Evolutionary conservation across 2,888 invertebrate genomes (phyloP).

Genomic region (Athalia rosae): DNA sequence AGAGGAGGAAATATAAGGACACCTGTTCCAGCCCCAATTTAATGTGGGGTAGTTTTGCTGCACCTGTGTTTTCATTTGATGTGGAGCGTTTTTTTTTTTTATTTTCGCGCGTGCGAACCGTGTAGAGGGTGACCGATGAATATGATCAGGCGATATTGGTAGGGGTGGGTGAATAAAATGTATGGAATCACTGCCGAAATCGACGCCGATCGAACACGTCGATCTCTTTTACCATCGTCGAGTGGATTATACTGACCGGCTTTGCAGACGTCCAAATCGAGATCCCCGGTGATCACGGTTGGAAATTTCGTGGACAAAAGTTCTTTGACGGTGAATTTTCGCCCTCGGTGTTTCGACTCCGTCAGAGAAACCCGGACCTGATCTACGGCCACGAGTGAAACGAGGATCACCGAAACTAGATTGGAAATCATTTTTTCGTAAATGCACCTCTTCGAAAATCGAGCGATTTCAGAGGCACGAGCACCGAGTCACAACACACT

Average conservation of each 20-base stretch:
- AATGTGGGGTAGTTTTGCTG: too few species aligned
- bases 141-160: too few species aligned
- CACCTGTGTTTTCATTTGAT: too few species aligned
- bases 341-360: constrained; percentile 50
- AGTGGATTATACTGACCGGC: constrained; percentile 80
- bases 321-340: constrained; percentile 81
- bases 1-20: too few species aligned
- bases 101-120: too few species aligned
- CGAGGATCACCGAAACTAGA: constrained; percentile 43
- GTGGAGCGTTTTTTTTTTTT: too few species aligned
- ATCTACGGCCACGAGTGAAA: not conserved
- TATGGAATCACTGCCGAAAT: not conserved
- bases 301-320: constrained; percentile 80
- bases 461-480: not conserved
- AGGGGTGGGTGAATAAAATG: too few species aligned
- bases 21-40: too few species aligned
- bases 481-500: constrained; percentile 43
- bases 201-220: not conserved
- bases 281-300: constrained; percentile 82
- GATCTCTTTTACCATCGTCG: not conserved
- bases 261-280: constrained; percentile 91
- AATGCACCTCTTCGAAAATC: constrained; percentile 60
- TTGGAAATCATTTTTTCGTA: constrained; percentile 47
- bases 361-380: not conserved
- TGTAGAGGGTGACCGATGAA: too few species aligned